Conservation (phyloP, 2,797 vertebrate species). For the Micromesistius poutassou region DNA sequence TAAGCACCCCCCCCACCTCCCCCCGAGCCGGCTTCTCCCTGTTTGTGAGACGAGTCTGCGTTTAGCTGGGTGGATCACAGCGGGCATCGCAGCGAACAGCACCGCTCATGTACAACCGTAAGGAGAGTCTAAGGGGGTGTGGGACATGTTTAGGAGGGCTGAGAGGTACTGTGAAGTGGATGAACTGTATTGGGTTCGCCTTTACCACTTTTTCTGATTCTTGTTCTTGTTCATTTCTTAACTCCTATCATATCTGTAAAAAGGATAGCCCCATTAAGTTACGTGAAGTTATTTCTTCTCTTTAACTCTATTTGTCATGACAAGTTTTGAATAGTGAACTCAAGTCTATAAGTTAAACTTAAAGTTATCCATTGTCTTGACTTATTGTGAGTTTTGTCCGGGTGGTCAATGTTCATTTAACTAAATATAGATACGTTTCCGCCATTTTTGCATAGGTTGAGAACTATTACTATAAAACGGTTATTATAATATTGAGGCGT, state of each 20-base stretch:
- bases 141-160: not conserved
- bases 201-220: not conserved
- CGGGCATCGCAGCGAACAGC: not conserved
- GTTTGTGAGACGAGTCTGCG: constrained; percentile 16
- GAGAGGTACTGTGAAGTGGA: not conserved
- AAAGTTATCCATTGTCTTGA: too few relatives aligned
- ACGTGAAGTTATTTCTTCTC: too few relatives aligned
- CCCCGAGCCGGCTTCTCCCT: constrained; percentile 23
- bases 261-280: too few relatives aligned
- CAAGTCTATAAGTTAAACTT: too few relatives aligned
- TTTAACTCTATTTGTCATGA: too few relatives aligned
- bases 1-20: constrained; percentile 1
- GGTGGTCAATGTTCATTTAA: too few relatives aligned
- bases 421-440: too few relatives aligned
- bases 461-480: too few relatives aligned
- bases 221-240: not conserved
- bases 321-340: too few relatives aligned
- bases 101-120: not conserved
- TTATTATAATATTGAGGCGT: too few relatives aligned
- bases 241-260: not conserved
- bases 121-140: not conserved
- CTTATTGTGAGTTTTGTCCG: too few relatives aligned
- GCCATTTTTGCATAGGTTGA: too few relatives aligned
- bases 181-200: not conserved
- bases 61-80: constrained; percentile 28